phyloP scores from a whole-genome alignment of 1,140 invertebrate genomes.

The Sycophila sp. region DNA sequence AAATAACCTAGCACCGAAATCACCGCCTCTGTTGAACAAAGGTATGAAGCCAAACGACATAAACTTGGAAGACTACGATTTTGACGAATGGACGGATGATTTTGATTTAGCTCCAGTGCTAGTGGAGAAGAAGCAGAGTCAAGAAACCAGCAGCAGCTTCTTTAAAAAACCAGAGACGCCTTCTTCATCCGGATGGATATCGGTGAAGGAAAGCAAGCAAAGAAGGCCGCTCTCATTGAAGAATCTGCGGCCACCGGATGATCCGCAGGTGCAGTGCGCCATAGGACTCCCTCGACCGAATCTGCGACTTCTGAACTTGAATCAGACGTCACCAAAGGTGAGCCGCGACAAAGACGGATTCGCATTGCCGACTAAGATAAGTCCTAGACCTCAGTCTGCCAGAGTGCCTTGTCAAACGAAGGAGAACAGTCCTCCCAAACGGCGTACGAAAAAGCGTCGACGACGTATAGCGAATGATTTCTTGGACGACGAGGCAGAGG shows the following conservation, averaged over 20 bases:
- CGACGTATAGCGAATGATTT: conserved; percentile 53
- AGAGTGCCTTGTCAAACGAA: no score
- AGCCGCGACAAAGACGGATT: conserved; percentile 9
- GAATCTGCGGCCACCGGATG: not conserved
- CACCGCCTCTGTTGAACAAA: no score
- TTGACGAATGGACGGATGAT: not conserved
- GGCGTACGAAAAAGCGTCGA: conserved; percentile 26
- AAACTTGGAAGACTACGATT: no score
- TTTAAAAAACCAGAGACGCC: not conserved
- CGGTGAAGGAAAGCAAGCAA: not conserved
- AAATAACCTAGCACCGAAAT: no score
- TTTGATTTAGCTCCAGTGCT: not conserved
- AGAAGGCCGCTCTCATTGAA: not conserved
- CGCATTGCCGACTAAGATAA: not conserved
- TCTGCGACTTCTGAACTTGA: not conserved
- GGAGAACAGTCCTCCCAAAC: not conserved
- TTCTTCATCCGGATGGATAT: not conserved
- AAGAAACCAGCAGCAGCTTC: not conserved
- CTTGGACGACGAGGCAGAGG: conserved; percentile 69
- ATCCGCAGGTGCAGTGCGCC: not conserved
- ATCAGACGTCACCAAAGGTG: no score
- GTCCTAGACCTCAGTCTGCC: no score
- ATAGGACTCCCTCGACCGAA: not conserved
- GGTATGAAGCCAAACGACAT: no score
- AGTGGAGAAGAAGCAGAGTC: not conserved